Conservation (phyloP, 2,888 invertebrate genomes). For the Venusia cambrica region DNA sequence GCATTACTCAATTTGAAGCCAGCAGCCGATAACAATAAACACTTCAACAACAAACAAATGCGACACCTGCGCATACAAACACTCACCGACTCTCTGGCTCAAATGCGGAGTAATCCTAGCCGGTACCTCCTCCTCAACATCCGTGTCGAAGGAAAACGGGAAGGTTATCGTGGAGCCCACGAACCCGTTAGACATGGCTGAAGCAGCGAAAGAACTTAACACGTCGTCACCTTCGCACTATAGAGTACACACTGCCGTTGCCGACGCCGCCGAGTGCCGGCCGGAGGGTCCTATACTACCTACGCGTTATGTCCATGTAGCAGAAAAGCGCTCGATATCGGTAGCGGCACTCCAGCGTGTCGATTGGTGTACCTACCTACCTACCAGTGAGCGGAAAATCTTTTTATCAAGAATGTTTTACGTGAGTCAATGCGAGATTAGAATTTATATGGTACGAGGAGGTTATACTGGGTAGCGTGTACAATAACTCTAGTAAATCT, state of each 20-base stretch:
- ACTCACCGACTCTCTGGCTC: conserved; percentile 65
- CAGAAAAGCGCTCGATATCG: conserved; percentile 35
- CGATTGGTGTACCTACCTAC: conserved; percentile 17
- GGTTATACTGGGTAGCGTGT: too few species aligned
- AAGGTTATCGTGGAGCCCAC: conserved; percentile 75
- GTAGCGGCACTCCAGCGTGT: conserved; percentile 20
- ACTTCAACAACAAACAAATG: conserved; percentile 3
- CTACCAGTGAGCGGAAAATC: conserved; percentile 23
- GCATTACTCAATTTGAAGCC: conserved; percentile 6
- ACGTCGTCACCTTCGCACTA: conserved; percentile 21
- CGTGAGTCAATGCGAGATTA: conserved; percentile 26
- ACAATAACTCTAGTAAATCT: too few species aligned
- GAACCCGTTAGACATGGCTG: conserved; percentile 62
- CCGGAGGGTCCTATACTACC: conserved; percentile 28
- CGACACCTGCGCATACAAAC: conserved; percentile 15
- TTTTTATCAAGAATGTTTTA: conserved; percentile 21
- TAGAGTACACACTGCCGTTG: conserved; percentile 26
- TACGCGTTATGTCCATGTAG: conserved; percentile 17
- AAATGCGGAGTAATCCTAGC: conserved; percentile 55
- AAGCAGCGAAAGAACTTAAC: conserved; percentile 25
- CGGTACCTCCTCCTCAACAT: conserved; percentile 63
- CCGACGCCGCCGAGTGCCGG: conserved; percentile 34
- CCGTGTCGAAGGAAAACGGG: conserved; percentile 74
- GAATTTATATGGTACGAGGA: conserved; percentile 19
- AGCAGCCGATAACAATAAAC: conserved; percentile 14